These are phyloP conservation scores for Drosophila ficusphila DNA, from an alignment of 1,140 invertebrate species.

Conservation along the genomic window DNA sequence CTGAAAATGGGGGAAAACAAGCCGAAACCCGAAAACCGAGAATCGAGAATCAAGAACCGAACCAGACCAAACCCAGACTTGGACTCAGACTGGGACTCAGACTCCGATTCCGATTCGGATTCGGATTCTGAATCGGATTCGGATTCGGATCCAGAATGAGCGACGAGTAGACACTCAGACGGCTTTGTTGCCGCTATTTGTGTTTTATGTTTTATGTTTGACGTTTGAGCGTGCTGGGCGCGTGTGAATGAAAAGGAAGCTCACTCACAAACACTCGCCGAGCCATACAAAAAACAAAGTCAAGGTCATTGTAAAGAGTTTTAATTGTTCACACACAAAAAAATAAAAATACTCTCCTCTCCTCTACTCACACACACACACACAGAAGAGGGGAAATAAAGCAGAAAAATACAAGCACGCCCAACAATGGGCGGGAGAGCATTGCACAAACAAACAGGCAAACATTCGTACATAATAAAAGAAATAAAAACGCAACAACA, in stretches of 20 bases:
- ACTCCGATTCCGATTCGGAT: constrained; percentile 22
- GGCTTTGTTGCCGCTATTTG: constrained; percentile 69
- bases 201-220: constrained; percentile 78
- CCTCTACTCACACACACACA: constrained; percentile 30
- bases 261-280: constrained; percentile 55
- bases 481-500: constrained; percentile 76
- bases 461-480: constrained; percentile 79
- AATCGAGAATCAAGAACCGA: constrained; percentile 18
- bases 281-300: constrained; percentile 76
- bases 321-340: constrained; percentile 82
- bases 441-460: constrained; percentile 75
- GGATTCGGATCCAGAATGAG: constrained; percentile 61
- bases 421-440: constrained; percentile 66
- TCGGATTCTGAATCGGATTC: constrained; percentile 11
- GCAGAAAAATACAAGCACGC: constrained; percentile 35
- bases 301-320: constrained; percentile 84
- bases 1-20: constrained; percentile 26
- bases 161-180: constrained; percentile 77
- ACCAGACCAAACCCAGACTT: constrained; percentile 35
- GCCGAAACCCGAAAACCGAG: constrained; percentile 12
- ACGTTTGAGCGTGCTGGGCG: constrained; percentile 80
- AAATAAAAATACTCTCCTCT: constrained; percentile 67
- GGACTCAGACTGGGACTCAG: constrained; percentile 18
- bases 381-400: constrained; percentile 31
- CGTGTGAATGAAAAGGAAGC: constrained; percentile 82